Evolutionary conservation across 2,888 invertebrate species (phyloP).

Genomic region (Abrostola tripartita): DNA sequence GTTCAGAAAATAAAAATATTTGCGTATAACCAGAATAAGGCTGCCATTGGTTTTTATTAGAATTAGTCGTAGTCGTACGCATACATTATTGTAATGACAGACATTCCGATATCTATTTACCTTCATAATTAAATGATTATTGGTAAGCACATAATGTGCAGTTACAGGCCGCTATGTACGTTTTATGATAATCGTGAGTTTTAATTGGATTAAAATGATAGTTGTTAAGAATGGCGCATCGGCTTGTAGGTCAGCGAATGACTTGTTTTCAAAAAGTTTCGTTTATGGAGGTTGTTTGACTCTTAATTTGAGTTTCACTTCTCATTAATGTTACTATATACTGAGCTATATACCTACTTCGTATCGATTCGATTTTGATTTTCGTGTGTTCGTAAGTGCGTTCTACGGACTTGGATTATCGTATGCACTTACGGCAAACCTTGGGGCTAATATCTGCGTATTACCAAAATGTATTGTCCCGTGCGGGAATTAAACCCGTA

Average conservation of each 20-base stretch:
- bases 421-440: too few relatives aligned
- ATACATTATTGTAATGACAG: constrained; percentile 69
- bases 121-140: constrained; percentile 74
- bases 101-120: constrained; percentile 65
- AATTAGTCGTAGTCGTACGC: constrained; percentile 60
- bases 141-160: constrained; percentile 67
- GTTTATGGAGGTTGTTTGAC: constrained; percentile 15
- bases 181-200: constrained; percentile 57
- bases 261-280: constrained; percentile 45
- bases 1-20: not conserved
- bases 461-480: too few relatives aligned
- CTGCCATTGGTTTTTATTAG: constrained; percentile 60
- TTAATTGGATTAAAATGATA: constrained; percentile 62
- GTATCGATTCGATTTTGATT: too few relatives aligned
- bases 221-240: constrained; percentile 52
- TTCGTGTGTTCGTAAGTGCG: too few relatives aligned
- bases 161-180: constrained; percentile 48
- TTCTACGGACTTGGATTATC: too few relatives aligned
- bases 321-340: too few relatives aligned
- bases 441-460: too few relatives aligned
- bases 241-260: constrained; percentile 47
- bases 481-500: too few relatives aligned
- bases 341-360: too few relatives aligned
- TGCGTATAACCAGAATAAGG: constrained; percentile 55
- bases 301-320: constrained; percentile 25